Percentiles rank a stretch among this genome's conserved stretches.
These are phyloP conservation scores for Anomalospiza imberbis DNA, from an alignment of 2,797 vertebrate species.

Conservation along the genomic window DNA sequence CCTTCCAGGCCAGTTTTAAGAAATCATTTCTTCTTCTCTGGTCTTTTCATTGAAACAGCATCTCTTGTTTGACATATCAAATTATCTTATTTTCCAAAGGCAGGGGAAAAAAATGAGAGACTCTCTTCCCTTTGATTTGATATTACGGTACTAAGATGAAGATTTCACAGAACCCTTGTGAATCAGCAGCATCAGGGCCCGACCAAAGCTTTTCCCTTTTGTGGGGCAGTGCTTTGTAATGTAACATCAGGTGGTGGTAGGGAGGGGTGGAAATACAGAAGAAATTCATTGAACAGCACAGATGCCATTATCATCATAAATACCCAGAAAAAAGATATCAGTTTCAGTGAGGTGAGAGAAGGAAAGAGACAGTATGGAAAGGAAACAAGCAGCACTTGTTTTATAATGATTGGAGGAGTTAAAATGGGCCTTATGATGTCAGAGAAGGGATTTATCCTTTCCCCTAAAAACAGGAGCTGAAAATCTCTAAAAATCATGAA, in stretches of 20 bases:
- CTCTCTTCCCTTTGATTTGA: background rate
- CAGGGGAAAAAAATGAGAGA: background rate
- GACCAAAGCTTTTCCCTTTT: background rate
- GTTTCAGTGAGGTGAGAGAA: background rate
- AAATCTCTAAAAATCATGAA: background rate
- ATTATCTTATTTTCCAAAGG: background rate
- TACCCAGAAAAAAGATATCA: background rate
- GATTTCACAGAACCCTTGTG: background rate
- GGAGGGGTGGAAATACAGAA: background rate
- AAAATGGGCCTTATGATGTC: background rate
- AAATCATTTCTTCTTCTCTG: background rate
- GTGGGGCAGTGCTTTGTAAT: background rate
- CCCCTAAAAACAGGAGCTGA: background rate
- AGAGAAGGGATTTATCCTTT: background rate
- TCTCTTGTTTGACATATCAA: background rate
- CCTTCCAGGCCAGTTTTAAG: background rate
- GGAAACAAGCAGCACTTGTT: background rate
- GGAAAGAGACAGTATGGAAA: background rate
- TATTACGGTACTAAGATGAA: background rate
- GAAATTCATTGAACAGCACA: background rate
- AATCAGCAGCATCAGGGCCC: background rate
- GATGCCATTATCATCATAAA: background rate
- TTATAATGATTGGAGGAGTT: background rate
- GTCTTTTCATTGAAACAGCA: background rate
- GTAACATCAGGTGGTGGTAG: background rate